Evolutionary conservation across 2,797 vertebrate species (phyloP).

Genomic region (Discoglossus pictus): DNA sequence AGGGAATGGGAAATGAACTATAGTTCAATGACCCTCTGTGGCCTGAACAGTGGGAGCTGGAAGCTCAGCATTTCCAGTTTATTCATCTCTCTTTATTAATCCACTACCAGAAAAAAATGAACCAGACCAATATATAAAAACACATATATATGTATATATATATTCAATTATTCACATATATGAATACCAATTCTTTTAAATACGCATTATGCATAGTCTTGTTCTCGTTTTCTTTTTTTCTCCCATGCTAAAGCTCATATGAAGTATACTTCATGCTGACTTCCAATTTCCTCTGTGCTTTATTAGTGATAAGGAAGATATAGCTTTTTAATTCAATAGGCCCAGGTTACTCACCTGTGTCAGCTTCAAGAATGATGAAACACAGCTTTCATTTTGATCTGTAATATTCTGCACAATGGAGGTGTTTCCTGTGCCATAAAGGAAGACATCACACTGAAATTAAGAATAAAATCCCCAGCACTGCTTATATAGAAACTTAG

Average conservation of each 20-base stretch:
- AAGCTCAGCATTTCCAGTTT: constrained; percentile 64
- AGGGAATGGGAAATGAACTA: constrained; percentile 66
- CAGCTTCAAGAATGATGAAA: constrained; percentile 55
- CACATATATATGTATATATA: background rate
- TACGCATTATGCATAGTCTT: background rate
- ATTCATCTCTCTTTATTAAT: constrained; percentile 60
- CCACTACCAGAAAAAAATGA: constrained; percentile 43
- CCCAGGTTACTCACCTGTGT: constrained; percentile 45
- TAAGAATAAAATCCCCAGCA: no score
- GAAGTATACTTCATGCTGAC: constrained; percentile 30
- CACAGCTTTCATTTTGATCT: constrained; percentile 55
- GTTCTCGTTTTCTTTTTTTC: background rate
- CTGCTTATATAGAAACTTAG: no score
- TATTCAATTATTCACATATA: background rate
- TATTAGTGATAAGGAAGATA: constrained; percentile 52
- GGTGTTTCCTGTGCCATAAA: constrained; percentile 54
- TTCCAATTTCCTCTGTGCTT: constrained; percentile 55
- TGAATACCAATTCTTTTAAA: background rate
- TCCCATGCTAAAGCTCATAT: background rate
- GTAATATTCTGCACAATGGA: no score
- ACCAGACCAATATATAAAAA: background rate
- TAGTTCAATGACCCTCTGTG: constrained; percentile 65
- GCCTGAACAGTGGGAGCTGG: constrained; percentile 62
- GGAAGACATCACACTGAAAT: no score
- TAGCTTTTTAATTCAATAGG: constrained; percentile 17